Conservation (phyloP, 2,113 vertebrate genomes). For the Pogona vitticeps region DNA sequence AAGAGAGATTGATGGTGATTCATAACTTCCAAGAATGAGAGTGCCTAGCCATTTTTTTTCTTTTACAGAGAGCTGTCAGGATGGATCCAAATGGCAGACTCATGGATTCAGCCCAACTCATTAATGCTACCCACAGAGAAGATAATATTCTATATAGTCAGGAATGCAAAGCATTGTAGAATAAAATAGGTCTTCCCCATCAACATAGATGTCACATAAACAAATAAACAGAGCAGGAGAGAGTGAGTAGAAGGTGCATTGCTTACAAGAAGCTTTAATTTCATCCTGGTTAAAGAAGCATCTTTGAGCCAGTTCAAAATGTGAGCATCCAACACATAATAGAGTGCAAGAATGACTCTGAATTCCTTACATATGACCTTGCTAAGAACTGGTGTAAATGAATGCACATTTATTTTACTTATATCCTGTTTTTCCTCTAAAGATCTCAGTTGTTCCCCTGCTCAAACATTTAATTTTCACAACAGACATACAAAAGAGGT, state of each 20-base stretch:
- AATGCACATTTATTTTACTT: not conserved
- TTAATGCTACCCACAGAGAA: not conserved
- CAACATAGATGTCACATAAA: not conserved
- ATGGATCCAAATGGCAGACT: not conserved
- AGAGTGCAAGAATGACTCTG: too few species aligned
- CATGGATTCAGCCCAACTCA: not conserved
- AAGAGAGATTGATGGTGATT: constrained; percentile 2
- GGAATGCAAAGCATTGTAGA: not conserved
- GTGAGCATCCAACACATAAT: not conserved
- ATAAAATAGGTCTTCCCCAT: not conserved
- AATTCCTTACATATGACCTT: not conserved
- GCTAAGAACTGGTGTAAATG: not conserved
- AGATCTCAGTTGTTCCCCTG: too few species aligned
- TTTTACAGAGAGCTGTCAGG: not conserved
- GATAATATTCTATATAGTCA: not conserved
- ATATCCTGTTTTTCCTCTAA: too few species aligned
- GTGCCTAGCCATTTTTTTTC: not conserved
- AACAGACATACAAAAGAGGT: not conserved
- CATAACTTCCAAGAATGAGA: constrained; percentile 5
- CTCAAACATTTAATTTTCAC: too few species aligned
- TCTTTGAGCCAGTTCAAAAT: not conserved
- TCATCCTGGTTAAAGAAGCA: not conserved
- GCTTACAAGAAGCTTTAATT: not conserved
- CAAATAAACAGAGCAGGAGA: not conserved
- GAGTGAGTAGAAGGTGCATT: not conserved